Conservation (phyloP, 2,888 invertebrate species). For the Stegana nigrithorax region DNA sequence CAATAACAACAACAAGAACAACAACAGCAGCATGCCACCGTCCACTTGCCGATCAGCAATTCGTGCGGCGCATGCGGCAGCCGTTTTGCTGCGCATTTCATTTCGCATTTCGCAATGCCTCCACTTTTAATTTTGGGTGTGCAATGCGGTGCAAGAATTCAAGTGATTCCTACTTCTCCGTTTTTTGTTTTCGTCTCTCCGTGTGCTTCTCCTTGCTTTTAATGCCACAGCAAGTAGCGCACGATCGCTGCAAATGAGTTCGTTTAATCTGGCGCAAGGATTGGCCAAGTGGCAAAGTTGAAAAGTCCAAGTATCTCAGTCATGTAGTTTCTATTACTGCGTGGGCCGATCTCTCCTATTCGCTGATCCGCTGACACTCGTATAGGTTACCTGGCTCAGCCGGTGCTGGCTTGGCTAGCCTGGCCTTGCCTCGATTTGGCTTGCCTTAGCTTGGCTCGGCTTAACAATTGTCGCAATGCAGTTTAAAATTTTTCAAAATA, state of each 20-base stretch:
- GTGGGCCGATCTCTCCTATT: no score
- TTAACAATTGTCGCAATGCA: slow-evolving; percentile 39
- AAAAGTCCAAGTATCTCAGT: no score
- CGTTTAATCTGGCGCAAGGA: no score
- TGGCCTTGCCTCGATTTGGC: no score
- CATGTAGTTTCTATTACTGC: not conserved
- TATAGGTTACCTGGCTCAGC: no score
- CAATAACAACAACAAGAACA: no score
- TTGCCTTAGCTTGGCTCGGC: not conserved
- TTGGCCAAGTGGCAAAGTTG: no score
- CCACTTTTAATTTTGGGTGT: slow-evolving; percentile 45
- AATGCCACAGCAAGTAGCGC: not conserved
- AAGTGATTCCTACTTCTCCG: slow-evolving; percentile 39
- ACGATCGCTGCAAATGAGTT: no score
- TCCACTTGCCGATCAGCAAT: slow-evolving; percentile 19
- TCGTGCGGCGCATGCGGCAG: slow-evolving; percentile 29
- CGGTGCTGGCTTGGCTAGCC: no score
- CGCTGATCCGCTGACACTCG: no score
- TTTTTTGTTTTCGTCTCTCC: not conserved
- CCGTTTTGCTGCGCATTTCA: slow-evolving; percentile 22
- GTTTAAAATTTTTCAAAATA: slow-evolving; percentile 49
- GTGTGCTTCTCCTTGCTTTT: not conserved
- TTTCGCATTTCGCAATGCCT: not conserved
- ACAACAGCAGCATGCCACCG: no score
- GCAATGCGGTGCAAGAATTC: slow-evolving; percentile 50